Evolutionary conservation across 2,797 vertebrate genomes (phyloP), one percentile per base, ranked within the genome.

Genomic region (Ceyx erithaca): DNA sequence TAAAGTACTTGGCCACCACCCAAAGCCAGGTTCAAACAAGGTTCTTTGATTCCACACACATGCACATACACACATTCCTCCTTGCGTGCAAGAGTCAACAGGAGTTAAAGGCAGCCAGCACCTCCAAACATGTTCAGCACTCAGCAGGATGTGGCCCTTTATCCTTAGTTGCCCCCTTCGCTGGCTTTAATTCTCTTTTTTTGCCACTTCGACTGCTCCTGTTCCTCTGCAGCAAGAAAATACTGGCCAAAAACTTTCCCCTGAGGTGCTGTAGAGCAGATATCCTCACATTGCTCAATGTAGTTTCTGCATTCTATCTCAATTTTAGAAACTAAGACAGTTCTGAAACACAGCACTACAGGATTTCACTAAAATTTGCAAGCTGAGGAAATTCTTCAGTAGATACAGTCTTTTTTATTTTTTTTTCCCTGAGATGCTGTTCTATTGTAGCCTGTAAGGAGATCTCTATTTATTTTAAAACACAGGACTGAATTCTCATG

Each of bases 11-110:
- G 96, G 90, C 93, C 62, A 22, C 22, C 66, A 78, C 35, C 84
- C 94, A 85, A 90, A 90, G 43, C 51, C 61, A 87, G 75, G 91
- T 93, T 96, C 94, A 96, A 94, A 78, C 90, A 78, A 96, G 93
- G 92, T 94, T 93, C 90, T 85, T 87, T 85, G 69, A 83, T 78
- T 95, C 81, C 88, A 80, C 54, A 86, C 49, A 58, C 93, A 92
- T 62, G 88, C 85, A 86, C 62, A 88, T 51, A 86, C 68, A 80
- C 84, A 94, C 79, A n/a, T 78, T 92, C 79, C n/a, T 92, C 64
- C 62, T 61, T 86, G 54, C 37, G 63, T 48, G 26, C 49, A 61
- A 73, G 33, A 91, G 43, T 83, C 46, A 87, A 76, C 31, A 75
- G 59, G 33, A 85, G 21, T 84, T 79, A 71, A 85, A 57, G 37